phyloP scores from a whole-genome alignment of 1,140 invertebrate genomes.

The Drosophila ohnishii region DNA sequence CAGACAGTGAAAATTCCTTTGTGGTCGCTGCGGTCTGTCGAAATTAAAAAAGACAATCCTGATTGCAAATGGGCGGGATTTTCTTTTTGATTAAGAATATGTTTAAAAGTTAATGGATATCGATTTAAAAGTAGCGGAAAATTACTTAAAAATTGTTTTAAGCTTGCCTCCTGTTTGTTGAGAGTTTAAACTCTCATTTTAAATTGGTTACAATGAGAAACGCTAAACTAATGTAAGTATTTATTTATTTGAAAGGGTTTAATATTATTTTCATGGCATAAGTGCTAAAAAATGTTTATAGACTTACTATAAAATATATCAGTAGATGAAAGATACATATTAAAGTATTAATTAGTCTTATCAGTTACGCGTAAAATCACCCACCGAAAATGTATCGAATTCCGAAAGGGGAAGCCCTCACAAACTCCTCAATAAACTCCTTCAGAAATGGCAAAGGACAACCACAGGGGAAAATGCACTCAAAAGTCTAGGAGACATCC shows the following conservation, averaged over 20 bases:
- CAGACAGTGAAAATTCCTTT: conserved; percentile 55
- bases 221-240: neutral
- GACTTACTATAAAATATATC: too few species aligned
- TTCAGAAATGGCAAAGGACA: conserved; percentile 20
- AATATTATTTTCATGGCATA: too few species aligned
- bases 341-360: conserved; percentile 44
- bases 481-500: conserved; percentile 50
- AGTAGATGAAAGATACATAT: neutral
- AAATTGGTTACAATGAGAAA: neutral
- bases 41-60: conserved; percentile 12
- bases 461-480: conserved; percentile 68
- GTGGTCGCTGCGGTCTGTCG: conserved; percentile 53
- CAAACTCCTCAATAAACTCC: conserved; percentile 33
- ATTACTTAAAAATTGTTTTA: neutral
- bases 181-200: neutral
- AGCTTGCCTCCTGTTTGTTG: neutral
- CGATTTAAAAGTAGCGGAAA: neutral
- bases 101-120: conserved; percentile 1
- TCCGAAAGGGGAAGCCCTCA: neutral
- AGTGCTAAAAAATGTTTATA: too few species aligned
- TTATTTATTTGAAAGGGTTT: too few species aligned
- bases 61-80: conserved; percentile 13
- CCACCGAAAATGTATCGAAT: conserved; percentile 40
- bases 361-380: conserved; percentile 28
- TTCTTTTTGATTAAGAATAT: conserved; percentile 5